Conservation (phyloP, 2,888 invertebrate species). For the Apomyelois bistriatella region DNA sequence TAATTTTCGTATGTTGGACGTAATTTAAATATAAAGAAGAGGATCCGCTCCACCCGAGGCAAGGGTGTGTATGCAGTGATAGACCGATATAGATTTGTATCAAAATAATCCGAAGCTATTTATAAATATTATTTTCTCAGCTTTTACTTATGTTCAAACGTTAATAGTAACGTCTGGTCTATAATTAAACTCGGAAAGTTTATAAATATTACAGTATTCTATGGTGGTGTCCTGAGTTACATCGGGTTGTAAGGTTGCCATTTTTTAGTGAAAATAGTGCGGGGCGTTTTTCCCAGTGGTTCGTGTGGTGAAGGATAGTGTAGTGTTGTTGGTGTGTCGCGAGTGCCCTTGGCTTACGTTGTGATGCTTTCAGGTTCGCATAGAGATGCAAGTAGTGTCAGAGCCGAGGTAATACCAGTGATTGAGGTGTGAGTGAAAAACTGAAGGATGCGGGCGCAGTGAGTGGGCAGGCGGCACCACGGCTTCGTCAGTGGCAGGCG, state of each 20-base stretch:
- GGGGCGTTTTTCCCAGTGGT: slow-evolving; percentile 48
- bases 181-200: slow-evolving; percentile 77
- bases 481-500: slow-evolving; percentile 76
- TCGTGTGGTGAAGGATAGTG: slow-evolving; percentile 20
- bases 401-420: slow-evolving; percentile 52
- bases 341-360: slow-evolving; percentile 25
- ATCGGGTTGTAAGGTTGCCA: slow-evolving; percentile 75
- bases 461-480: slow-evolving; percentile 71
- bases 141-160: slow-evolving; percentile 80
- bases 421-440: slow-evolving; percentile 35
- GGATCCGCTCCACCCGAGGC: slow-evolving; percentile 72
- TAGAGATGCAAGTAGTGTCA: slow-evolving; percentile 73
- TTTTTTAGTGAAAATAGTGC: slow-evolving; percentile 73
- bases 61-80: slow-evolving; percentile 78
- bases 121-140: slow-evolving; percentile 81
- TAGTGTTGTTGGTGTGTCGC: slow-evolving; percentile 35
- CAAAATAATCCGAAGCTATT: slow-evolving; percentile 80
- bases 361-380: slow-evolving; percentile 63
- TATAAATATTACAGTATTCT: slow-evolving; percentile 77
- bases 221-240: slow-evolving; percentile 65
- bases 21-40: slow-evolving; percentile 65
- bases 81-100: slow-evolving; percentile 77
- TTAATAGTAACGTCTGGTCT: slow-evolving; percentile 79
- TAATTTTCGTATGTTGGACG: slow-evolving; percentile 65
- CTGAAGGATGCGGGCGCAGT: slow-evolving; percentile 82